Percentiles rank a stretch among this genome's conserved stretches.
Evolutionary conservation across 2,113 vertebrate species (phyloP).

Genomic region (Dipodomys merriami): DNA sequence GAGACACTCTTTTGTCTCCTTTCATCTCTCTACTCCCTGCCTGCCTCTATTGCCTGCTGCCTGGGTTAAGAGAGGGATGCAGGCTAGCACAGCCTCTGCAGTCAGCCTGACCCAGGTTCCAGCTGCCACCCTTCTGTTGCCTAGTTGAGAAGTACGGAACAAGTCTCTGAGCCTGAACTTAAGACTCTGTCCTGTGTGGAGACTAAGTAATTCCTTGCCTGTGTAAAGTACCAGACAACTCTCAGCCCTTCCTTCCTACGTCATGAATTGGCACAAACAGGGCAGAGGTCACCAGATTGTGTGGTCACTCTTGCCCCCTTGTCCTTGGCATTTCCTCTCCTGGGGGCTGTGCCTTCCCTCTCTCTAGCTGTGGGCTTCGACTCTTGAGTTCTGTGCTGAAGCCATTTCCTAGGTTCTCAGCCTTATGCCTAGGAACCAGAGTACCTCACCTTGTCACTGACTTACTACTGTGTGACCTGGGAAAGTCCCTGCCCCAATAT

Average conservation of each 20-base stretch:
- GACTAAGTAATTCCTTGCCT: neutral
- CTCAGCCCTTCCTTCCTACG: neutral
- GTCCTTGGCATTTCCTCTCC: neutral
- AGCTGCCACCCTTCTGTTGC: too few relatives aligned
- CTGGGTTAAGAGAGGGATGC: neutral
- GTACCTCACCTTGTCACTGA: neutral
- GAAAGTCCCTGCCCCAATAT: neutral
- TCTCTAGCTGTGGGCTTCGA: neutral
- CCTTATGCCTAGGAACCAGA: neutral
- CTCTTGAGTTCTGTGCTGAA: neutral
- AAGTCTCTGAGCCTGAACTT: neutral
- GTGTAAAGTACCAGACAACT: neutral
- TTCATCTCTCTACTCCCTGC: fast-evolving
- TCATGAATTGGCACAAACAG: neutral
- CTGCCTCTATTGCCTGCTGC: neutral
- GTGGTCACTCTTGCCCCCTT: too few relatives aligned
- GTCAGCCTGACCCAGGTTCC: neutral
- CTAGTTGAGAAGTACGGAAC: neutral
- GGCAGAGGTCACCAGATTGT: neutral
- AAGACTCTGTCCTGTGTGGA: neutral
- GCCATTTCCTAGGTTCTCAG: neutral
- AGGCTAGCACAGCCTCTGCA: too few relatives aligned
- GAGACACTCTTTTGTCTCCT: neutral
- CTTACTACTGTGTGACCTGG: neutral
- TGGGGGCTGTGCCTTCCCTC: too few relatives aligned